These are phyloP conservation scores for Hemaris fuciformis DNA, from an alignment of 2,888 invertebrate genomes.

Conservation along the genomic window DNA sequence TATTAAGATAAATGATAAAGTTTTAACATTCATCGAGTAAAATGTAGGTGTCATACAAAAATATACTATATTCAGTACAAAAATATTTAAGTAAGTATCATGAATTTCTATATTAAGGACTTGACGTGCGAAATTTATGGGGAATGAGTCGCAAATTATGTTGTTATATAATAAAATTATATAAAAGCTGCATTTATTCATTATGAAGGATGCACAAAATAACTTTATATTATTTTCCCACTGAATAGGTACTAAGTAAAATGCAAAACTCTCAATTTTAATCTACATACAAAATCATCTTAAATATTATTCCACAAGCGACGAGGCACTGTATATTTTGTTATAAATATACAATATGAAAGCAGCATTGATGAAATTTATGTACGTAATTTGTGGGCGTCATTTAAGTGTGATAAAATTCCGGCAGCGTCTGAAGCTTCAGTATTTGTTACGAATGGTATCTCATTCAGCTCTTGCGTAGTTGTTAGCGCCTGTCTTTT, in stretches of 20 bases:
- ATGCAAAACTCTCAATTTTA: too few relatives aligned
- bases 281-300: background rate
- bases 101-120: too few relatives aligned
- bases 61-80: too few relatives aligned
- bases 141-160: too few relatives aligned
- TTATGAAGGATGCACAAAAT: too few relatives aligned
- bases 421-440: background rate
- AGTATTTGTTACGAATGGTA: slow-evolving; percentile 7
- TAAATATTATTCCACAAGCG: background rate
- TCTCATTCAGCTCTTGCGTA: slow-evolving; percentile 8
- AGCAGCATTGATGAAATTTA: background rate
- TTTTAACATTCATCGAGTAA: too few relatives aligned
- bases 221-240: too few relatives aligned
- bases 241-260: too few relatives aligned
- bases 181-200: too few relatives aligned
- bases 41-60: background rate
- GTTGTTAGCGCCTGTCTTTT: background rate
- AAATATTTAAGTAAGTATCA: too few relatives aligned
- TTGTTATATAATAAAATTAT: too few relatives aligned
- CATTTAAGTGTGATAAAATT: background rate
- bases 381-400: background rate
- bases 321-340: background rate
- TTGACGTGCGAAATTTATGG: too few relatives aligned
- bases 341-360: background rate
- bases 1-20: background rate